phyloP scores from a whole-genome alignment of 2,888 invertebrate species.

The Aradus depressus region DNA sequence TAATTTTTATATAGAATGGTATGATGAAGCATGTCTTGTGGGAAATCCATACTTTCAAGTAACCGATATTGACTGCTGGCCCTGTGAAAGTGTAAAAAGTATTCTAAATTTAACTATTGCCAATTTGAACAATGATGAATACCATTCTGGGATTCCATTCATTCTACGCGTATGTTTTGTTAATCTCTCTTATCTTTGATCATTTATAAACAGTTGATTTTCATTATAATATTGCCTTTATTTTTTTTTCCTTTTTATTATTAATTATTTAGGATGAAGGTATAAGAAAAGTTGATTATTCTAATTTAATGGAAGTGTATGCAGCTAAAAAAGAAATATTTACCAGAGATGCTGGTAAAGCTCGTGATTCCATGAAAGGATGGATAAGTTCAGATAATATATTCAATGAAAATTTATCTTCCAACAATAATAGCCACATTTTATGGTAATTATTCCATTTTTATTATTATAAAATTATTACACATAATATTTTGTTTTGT shows the following conservation, averaged over 20 bases:
- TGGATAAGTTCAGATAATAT: constrained; percentile 32
- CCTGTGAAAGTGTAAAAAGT: constrained; percentile 59
- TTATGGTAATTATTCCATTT: constrained; percentile 31
- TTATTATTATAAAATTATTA: background rate
- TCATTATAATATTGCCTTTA: background rate
- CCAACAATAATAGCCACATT: constrained; percentile 34
- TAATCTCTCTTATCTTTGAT: background rate
- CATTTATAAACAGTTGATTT: background rate
- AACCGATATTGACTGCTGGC: constrained; percentile 74
- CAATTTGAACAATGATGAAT: constrained; percentile 39
- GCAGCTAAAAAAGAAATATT: constrained; percentile 47
- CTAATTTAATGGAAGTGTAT: constrained; percentile 48
- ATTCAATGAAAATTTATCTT: constrained; percentile 29
- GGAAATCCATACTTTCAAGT: constrained; percentile 75
- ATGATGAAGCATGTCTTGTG: constrained; percentile 74
- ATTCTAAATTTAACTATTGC: constrained; percentile 54
- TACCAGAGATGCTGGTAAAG: constrained; percentile 49
- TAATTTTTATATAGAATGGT: constrained; percentile 48
- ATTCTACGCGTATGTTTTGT: constrained; percentile 39
- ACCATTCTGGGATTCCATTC: constrained; percentile 48
- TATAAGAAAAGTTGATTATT: constrained; percentile 40
- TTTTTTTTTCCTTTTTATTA: background rate
- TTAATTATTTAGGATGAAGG: constrained; percentile 23
- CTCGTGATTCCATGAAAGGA: constrained; percentile 37
- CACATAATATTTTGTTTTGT: background rate